Base-by-base conservation (phyloP, 2,113 vertebrate genomes). In the Nibea albiflora region DNA sequence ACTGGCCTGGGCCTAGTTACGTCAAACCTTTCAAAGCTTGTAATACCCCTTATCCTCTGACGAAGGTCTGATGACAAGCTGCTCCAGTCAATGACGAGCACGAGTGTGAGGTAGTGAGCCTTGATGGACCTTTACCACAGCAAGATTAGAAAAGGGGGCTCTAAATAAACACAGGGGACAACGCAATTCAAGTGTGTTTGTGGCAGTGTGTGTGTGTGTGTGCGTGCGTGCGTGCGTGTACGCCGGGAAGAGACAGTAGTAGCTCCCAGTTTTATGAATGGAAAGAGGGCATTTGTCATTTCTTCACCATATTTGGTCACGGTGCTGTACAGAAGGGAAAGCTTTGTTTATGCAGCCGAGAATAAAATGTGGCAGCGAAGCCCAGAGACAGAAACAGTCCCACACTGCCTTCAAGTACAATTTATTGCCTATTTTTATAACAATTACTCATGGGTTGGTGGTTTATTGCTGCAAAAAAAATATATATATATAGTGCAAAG, bases 11-110 rank as follows among this genome's bases (percentile, higher is more conserved):
- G 83, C 88, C 75, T 81, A 87, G 89, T 87, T 94, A 87, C 93
- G 94, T 95, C 95, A 95, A 94, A 94, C 91, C 92, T 91, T 94
- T 91, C 90, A 94, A 94, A 95, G 93, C 94, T 93, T 90, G 91
- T 94, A 95, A 95, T 95, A 91, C 93, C 87, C 78, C 90, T 95
- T 92, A 95, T 95, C 95, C 93, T 93, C 93, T 95, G 95, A 95
- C 91, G 93, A 93, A 95, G 91, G 92, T 94, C 92, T 90, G 90
- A 94, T 91, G 94, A 93, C 92, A 94, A 94, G 94, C 94, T 80
- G 87, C 91, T 89, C 85, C 81, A 85, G 88, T 94, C 94, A 93
- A 91, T 92, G 92, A 93, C 93, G 88, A 93, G 90, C 85, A 26
- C 56, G 56, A 76, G 80, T 76, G 78, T 85, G 85, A 91, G 63